Conservation (phyloP, 2,888 invertebrate genomes). For the Conops quadrifasciatus region DNA sequence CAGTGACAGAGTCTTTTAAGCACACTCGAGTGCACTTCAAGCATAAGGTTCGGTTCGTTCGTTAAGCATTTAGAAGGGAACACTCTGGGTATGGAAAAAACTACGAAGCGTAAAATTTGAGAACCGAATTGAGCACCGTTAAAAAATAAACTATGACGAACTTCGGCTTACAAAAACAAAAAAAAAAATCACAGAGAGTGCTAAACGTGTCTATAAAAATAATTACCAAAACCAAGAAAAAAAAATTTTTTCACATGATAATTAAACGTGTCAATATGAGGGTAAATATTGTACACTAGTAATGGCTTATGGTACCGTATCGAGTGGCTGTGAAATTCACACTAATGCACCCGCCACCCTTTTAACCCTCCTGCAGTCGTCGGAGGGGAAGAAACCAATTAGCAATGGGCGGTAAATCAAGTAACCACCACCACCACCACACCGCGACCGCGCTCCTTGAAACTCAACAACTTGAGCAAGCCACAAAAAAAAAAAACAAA, state of each 20-base stretch:
- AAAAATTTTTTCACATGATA: slow-evolving; percentile 15
- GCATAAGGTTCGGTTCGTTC: slow-evolving; percentile 9
- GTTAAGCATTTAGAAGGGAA: slow-evolving; percentile 6
- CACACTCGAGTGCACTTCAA: slow-evolving; percentile 21
- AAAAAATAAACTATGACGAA: background rate
- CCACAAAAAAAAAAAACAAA: slow-evolving; percentile 2
- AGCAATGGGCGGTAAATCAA: slow-evolving; percentile 20
- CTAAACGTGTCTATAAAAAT: too few species aligned
- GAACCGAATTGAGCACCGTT: background rate
- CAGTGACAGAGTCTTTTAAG: background rate
- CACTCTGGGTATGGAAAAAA: too few species aligned
- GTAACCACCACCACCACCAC: background rate
- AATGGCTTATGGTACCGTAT: background rate
- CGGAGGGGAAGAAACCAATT: slow-evolving; percentile 10
- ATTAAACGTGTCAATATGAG: slow-evolving; percentile 22
- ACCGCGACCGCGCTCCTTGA: background rate
- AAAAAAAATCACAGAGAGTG: background rate
- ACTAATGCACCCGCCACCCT: background rate
- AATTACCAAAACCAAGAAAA: background rate
- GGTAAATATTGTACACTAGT: background rate
- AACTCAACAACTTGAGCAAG: background rate
- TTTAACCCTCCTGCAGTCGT: background rate
- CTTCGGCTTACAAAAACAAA: background rate
- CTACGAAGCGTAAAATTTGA: background rate
- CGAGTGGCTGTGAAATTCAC: slow-evolving; percentile 6